phyloP scores from a whole-genome alignment of 2,797 vertebrate species.

The Hydrolagus colliei region DNA sequence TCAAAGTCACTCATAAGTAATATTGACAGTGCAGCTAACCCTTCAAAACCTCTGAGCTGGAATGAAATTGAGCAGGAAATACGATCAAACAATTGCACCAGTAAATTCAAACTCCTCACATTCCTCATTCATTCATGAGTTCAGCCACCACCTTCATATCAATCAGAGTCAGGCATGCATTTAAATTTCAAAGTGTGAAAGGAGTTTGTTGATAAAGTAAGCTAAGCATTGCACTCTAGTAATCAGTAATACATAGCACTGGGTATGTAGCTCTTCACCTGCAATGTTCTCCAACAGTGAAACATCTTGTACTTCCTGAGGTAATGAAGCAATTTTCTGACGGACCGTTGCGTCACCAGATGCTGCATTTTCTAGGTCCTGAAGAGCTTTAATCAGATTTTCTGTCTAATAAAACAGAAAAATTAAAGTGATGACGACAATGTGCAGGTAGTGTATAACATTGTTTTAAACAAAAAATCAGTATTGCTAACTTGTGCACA shows the following conservation, averaged over 20 bases:
- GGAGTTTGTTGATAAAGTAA: too few species aligned
- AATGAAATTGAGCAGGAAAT: too few species aligned
- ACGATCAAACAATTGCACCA: neutral
- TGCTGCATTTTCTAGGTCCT: slow-evolving; percentile 92
- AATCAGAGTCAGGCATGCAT: too few species aligned
- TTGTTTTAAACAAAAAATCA: too few species aligned
- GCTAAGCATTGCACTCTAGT: neutral
- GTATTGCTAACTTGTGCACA: too few species aligned
- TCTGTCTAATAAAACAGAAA: slow-evolving; percentile 65
- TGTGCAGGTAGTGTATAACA: neutral
- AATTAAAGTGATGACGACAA: neutral
- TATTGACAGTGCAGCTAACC: too few species aligned
- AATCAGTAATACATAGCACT: neutral
- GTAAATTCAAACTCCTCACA: neutral
- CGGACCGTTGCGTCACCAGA: slow-evolving; percentile 91
- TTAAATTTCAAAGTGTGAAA: too few species aligned
- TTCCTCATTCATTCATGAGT: too few species aligned
- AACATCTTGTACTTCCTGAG: slow-evolving; percentile 95
- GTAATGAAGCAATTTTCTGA: slow-evolving; percentile 92
- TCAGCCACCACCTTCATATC: too few species aligned
- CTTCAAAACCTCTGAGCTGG: too few species aligned
- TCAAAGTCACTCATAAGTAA: too few species aligned
- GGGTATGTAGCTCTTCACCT: slow-evolving; percentile 53
- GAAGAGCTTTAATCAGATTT: slow-evolving; percentile 91
- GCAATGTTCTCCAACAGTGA: slow-evolving; percentile 93